Evolutionary conservation across 2,113 vertebrate genomes (phyloP), one percentile per base, ranked within the genome.

Genomic region (Anas platyrhynchos): DNA sequence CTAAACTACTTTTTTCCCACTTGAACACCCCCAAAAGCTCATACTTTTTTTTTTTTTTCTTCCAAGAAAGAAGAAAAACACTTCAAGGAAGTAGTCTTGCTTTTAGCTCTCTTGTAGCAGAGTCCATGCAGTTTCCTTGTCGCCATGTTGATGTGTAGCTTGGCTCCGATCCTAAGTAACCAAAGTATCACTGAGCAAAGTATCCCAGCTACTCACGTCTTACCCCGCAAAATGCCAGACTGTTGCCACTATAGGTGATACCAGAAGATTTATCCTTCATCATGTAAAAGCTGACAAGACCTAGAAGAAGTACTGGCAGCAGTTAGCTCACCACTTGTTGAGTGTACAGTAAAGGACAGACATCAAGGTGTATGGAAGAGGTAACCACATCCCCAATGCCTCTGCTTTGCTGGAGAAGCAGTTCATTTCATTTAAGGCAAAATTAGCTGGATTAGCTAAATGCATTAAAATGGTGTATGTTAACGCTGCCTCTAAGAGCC

Each of bases 71-170:
- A 50, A 50, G 66, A 69, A 89, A 65, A 77, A 23, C 41, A 22
- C 27, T 81, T 94, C 9, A 48, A 46, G 43, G 29, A 63, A 78
- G 48, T 14, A 3, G 84, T 88, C 31, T 61, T 78, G 21, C n/a
- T 76, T 74, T 77, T 48, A 55, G 18, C 10, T 72, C 31, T 63
- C 43, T 75, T 72, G 41, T 14, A 86, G 63, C 38, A 86, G 41
- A 81, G 13, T 43, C 65, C 15, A 0, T 46, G 34, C 9, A 2
- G 43, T 67, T 77, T 26, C 29, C 26, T 74, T n/a, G 6, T 58
- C 3, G 0, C 59, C 44, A 34, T 0, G 0, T 11, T n/a, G 44
- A 17, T n/a, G 50, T 34, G n/a, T 34, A 41, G 41, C n/a, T 66
- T 78, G 62, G 61, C 61, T 75, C 54, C 83, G 66, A 16, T 75